phyloP scores from a whole-genome alignment of 2,113 vertebrate genomes.

The Mastomys coucha region DNA sequence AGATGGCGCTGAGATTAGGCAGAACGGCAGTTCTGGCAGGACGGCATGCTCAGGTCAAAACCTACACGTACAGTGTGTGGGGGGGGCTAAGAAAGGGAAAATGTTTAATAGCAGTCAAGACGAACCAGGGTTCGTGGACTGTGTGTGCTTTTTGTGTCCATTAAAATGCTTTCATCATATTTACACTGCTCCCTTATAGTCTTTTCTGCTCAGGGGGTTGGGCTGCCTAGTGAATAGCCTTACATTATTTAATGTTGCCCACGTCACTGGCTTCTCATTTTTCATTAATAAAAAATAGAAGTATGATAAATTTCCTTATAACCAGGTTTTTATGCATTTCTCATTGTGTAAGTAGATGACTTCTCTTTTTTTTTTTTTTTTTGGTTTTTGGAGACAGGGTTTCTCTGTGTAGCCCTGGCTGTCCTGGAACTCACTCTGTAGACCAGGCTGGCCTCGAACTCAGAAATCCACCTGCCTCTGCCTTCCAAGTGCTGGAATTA shows the following conservation, averaged over 20 bases:
- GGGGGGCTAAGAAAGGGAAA: not conserved
- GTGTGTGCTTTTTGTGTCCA: not conserved
- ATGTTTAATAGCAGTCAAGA: not conserved
- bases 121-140: not conserved
- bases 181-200: not conserved
- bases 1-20: slow-evolving; percentile 87
- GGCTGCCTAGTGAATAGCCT: not conserved
- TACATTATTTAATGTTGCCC: slow-evolving; percentile 1
- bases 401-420: too few relatives aligned
- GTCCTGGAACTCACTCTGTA: too few relatives aligned
- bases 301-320: not conserved
- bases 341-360: not conserved
- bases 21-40: slow-evolving; percentile 65
- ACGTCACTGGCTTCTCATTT: not conserved
- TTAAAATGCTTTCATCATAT: not conserved
- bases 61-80: not conserved
- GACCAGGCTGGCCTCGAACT: too few relatives aligned
- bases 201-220: not conserved
- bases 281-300: slow-evolving; percentile 12
- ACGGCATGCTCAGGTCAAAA: not conserved
- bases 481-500: too few relatives aligned
- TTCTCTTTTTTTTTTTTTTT: too few relatives aligned
- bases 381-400: too few relatives aligned
- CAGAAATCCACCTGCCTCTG: too few relatives aligned
- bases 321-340: not conserved